Conservation (phyloP, 2,113 vertebrate species). For the Rhabdornis inornatus region DNA sequence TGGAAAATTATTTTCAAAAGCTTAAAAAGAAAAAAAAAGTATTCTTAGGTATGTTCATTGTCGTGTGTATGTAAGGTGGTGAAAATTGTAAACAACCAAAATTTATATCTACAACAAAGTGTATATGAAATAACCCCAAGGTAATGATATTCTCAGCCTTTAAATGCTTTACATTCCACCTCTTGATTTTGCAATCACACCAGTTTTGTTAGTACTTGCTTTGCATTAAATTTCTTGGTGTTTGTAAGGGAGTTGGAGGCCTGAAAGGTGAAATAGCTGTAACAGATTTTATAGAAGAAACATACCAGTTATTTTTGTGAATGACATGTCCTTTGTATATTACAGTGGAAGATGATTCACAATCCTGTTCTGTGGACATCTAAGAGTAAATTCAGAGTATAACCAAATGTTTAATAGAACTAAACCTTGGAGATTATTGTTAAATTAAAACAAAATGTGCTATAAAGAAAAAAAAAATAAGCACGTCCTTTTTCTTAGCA, state of each 20-base stretch:
- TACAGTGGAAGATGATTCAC: neutral
- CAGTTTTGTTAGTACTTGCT: neutral
- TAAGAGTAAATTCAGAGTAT: neutral
- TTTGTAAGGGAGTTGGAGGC: neutral
- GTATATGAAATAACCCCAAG: neutral
- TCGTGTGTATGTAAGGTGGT: rapidly evolving
- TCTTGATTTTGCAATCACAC: neutral
- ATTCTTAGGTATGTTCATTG: neutral
- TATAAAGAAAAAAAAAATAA: neutral
- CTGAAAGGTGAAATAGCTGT: neutral
- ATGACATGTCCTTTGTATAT: neutral
- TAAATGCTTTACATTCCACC: neutral
- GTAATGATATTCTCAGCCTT: neutral
- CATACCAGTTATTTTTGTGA: neutral
- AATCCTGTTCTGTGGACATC: neutral
- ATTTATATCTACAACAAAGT: neutral
- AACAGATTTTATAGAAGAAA: neutral
- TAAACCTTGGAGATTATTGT: neutral
- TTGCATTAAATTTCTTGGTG: neutral
- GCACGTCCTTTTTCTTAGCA: neutral
- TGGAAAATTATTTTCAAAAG: neutral
- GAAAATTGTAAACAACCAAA: neutral
- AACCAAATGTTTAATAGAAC: neutral
- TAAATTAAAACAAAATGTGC: neutral
- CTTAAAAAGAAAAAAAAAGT: neutral